Base-by-base conservation (phyloP, 2,888 invertebrate genomes). In the Eugnorisma glareosa region DNA sequence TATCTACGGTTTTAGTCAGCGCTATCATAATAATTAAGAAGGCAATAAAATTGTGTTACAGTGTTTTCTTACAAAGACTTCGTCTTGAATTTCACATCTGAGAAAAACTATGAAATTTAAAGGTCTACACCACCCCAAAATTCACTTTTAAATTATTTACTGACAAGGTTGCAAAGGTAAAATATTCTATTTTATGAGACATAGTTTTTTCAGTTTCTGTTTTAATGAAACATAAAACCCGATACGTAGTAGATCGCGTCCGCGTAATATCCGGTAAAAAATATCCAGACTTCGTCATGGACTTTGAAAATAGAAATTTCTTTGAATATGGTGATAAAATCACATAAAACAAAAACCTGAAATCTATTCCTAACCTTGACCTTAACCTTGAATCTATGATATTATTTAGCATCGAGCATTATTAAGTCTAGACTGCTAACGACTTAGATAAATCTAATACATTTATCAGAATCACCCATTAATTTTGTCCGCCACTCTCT, bases 401-500 rank as follows among this genome's bases (percentile, higher is more conserved):
- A 13, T 35, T 15, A 13, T 35, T n/a, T 5, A 40, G n/a, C 18
- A 63, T 4, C 7, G 13, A 21, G 21, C 15, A 15, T 63, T 37
- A 21, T 63, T 37, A 24, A 35, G 40, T 57, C 40, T 28, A 82
- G 31, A 54, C 75, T n/a, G 2, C 28, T 18, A 73, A 40, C 13
- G 48, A 75, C 37, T 59, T 78, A n/a, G 15, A 66, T 35, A 57
- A 77, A 77, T 77, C 28, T 37, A 21, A 51, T 37, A 45, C 8
- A 28, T 28, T 31, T 40, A 40, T 21, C 61, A 54, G 28, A 37
- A 35, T n/a, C 21, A 43, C 48, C 74, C 57, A 69, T 64, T 70
- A 75, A 73, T 82, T 84, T 76, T 83, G 89, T 85, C 83, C 74
- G 43, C 64, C 73, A 79, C 40, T 75, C 66, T 80, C 77, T 82